These are phyloP conservation scores for Hylaea fasciaria DNA, from an alignment of 2,888 invertebrate genomes.

Conservation along the genomic window DNA sequence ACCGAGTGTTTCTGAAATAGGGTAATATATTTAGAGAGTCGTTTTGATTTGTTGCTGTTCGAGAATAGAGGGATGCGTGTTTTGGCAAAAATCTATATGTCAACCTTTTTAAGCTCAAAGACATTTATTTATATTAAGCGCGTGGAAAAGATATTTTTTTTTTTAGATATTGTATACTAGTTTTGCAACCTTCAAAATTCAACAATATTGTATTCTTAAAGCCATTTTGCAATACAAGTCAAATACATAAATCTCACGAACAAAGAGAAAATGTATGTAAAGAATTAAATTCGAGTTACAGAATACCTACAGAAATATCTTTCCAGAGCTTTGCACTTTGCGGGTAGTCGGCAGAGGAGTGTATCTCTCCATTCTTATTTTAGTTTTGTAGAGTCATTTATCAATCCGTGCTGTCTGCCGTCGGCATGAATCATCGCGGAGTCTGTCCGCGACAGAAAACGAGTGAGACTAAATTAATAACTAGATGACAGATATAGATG, in stretches of 20 bases:
- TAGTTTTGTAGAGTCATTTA: constrained; percentile 22
- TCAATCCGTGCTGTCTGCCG: constrained; percentile 25
- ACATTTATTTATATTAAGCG: too few species aligned
- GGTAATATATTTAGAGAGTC: not conserved
- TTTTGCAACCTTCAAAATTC: not conserved
- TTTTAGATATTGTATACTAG: too few species aligned
- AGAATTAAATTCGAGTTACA: constrained; percentile 7
- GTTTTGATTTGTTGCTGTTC: not conserved
- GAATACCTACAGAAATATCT: constrained; percentile 17
- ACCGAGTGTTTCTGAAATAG: not conserved
- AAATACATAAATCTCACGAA: too few species aligned
- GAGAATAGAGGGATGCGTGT: too few species aligned
- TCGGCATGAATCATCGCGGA: constrained; percentile 20
- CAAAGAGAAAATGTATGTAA: not conserved
- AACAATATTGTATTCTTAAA: too few species aligned
- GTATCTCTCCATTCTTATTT: constrained; percentile 17
- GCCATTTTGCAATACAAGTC: too few species aligned
- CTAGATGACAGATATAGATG: too few species aligned
- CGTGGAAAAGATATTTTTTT: too few species aligned
- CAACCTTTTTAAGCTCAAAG: too few species aligned
- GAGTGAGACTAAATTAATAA: constrained; percentile 5
- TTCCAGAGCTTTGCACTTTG: constrained; percentile 20
- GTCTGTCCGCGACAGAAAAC: not conserved
- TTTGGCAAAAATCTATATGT: too few species aligned
- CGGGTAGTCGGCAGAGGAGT: constrained; percentile 8